Evolutionary conservation across 23 tunicate genomes (phyloP).

Genomic region (Corella eumyota): DNA sequence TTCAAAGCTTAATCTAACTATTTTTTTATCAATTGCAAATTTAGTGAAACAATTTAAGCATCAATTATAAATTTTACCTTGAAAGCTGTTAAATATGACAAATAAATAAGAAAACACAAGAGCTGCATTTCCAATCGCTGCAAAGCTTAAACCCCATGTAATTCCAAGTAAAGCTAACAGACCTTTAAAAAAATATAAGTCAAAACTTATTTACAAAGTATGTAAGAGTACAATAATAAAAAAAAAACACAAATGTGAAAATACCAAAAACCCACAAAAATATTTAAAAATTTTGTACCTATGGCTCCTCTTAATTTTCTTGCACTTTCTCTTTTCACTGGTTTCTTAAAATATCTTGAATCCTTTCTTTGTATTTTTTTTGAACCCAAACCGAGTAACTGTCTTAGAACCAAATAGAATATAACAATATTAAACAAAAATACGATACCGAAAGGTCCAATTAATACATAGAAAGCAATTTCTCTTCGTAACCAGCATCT

Average conservation of each 20-base stretch:
- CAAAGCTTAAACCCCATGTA: constrained; percentile 46
- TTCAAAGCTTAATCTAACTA: no score
- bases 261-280: neutral
- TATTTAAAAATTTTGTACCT: constrained; percentile 2
- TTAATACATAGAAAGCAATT: constrained; percentile 19
- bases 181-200: constrained; percentile 10
- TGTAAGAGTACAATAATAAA: no score
- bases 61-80: no score
- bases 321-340: constrained; percentile 28
- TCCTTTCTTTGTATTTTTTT: constrained; percentile 26
- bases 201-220: no score
- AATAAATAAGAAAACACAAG: constrained; percentile 31
- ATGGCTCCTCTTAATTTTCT: constrained; percentile 44
- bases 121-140: constrained; percentile 21
- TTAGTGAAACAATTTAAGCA: no score
- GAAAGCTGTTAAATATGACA: constrained; percentile 34
- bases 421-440: constrained; percentile 26
- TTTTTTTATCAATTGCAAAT: no score
- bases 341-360: constrained; percentile 14
- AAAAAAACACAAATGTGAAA: neutral
- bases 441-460: constrained; percentile 33
- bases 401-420: constrained; percentile 37
- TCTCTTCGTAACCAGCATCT: constrained; percentile 42
- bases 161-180: constrained; percentile 53
- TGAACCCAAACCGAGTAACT: constrained; percentile 38